Conservation (phyloP, 2,113 vertebrate genomes). For the Porphyrio hochstetteri region DNA sequence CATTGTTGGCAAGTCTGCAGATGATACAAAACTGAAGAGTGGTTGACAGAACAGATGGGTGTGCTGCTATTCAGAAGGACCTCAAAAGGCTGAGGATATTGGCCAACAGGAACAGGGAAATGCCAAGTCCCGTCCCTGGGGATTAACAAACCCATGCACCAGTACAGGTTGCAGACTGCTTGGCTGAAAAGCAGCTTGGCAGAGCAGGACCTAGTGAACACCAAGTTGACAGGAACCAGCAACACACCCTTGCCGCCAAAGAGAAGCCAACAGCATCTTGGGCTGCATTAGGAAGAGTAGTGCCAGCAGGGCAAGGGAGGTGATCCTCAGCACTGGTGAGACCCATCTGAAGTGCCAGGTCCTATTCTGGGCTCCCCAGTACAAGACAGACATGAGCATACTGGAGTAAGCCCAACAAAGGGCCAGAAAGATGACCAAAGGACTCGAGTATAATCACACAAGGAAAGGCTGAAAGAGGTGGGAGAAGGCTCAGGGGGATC, state of each 20-base stretch:
- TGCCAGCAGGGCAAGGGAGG: not conserved
- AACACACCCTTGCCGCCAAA: not conserved
- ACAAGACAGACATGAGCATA: not conserved
- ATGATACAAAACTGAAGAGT: not conserved
- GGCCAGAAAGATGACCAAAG: not conserved
- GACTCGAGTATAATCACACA: not conserved
- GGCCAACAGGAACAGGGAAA: not conserved
- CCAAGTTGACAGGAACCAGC: not conserved
- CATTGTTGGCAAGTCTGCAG: not conserved
- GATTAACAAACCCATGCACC: not conserved
- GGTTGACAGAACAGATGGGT: not conserved
- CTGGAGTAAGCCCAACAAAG: not conserved
- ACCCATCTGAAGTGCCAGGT: not conserved
- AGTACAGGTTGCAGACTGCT: not conserved
- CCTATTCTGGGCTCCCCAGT: not conserved
- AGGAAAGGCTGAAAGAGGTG: not conserved
- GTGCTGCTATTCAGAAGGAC: not conserved
- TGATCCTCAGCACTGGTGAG: not conserved
- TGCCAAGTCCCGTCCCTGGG: not conserved
- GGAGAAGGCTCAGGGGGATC: not conserved
- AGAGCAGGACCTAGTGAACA: not conserved
- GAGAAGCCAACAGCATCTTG: not conserved
- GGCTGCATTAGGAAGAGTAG: not conserved
- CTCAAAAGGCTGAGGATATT: not conserved
- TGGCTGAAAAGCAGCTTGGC: not conserved